A percentile compares a stretch with the other conserved stretches of the same genome.
phyloP scores from a whole-genome alignment of 2,113 vertebrate genomes.

The Thalassoma bifasciatum region DNA sequence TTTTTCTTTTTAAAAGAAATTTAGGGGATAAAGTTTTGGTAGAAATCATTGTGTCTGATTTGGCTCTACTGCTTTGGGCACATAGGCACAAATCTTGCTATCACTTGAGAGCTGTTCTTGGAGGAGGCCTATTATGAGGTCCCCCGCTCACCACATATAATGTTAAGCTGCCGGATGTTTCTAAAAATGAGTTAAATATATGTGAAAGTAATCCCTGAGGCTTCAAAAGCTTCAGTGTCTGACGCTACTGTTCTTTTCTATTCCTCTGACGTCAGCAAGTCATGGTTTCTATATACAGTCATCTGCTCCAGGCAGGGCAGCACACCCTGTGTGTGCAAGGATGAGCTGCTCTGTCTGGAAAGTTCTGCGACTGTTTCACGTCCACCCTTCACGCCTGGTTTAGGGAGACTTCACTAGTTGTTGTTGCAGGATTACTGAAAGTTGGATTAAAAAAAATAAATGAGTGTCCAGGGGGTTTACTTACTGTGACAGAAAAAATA shows the following conservation, averaged over 20 bases:
- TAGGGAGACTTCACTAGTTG: not conserved
- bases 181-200: not conserved
- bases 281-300: no score
- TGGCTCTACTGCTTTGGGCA: not conserved
- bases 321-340: no score
- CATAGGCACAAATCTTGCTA: not conserved
- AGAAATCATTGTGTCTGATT: not conserved
- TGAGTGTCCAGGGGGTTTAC: not conserved
- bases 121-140: not conserved
- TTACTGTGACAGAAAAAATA: no score
- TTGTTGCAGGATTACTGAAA: not conserved
- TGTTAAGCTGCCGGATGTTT: no score
- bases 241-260: no score
- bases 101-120: constrained; percentile 1
- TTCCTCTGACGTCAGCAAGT: no score
- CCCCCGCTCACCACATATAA: no score
- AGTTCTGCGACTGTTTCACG: not conserved
- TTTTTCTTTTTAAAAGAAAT: no score
- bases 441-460: not conserved
- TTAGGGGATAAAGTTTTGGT: no score
- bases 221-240: not conserved
- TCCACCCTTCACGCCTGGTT: not conserved
- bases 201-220: not conserved
- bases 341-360: no score
- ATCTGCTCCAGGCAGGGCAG: no score